Evolutionary conservation across 2,113 vertebrate species (phyloP).

Genomic region (Psephotus haematonotus): DNA sequence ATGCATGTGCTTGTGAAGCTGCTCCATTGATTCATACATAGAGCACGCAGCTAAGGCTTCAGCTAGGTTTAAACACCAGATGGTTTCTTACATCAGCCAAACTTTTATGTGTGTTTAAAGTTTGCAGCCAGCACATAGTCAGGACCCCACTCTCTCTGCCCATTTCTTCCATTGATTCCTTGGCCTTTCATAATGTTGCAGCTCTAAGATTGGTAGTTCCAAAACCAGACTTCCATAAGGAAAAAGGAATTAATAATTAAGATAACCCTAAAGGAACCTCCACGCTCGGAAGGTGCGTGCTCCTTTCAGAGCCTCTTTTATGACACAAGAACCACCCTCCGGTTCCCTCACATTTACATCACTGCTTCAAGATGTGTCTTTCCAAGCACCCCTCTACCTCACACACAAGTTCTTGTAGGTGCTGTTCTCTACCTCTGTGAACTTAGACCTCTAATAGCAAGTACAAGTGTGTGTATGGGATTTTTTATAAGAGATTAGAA

Average conservation of each 20-base stretch:
- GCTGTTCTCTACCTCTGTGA: not conserved
- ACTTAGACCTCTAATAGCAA: not conserved
- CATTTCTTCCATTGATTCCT: not conserved
- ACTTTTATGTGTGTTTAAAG: not conserved
- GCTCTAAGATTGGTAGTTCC: constrained; percentile 52
- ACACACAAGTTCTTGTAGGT: no score
- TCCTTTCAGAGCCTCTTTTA: not conserved
- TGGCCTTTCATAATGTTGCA: not conserved
- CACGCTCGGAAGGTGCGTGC: not conserved
- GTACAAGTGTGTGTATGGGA: not conserved
- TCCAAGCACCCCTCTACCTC: not conserved
- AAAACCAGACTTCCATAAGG: constrained; percentile 66
- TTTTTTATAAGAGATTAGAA: not conserved
- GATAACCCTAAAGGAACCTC: constrained; percentile 44
- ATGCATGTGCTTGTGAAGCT: not conserved
- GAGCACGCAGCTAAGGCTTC: not conserved
- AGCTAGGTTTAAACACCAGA: not conserved
- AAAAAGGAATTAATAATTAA: not conserved
- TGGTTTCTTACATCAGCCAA: not conserved
- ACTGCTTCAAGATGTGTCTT: not conserved
- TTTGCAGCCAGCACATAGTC: not conserved
- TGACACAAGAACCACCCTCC: not conserved
- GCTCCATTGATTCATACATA: not conserved
- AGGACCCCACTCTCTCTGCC: not conserved
- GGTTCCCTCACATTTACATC: not conserved